Evolutionary conservation across 2,888 invertebrate species (phyloP), one percentile per base, ranked within the genome.

Genomic region (Acleris sparsana): DNA sequence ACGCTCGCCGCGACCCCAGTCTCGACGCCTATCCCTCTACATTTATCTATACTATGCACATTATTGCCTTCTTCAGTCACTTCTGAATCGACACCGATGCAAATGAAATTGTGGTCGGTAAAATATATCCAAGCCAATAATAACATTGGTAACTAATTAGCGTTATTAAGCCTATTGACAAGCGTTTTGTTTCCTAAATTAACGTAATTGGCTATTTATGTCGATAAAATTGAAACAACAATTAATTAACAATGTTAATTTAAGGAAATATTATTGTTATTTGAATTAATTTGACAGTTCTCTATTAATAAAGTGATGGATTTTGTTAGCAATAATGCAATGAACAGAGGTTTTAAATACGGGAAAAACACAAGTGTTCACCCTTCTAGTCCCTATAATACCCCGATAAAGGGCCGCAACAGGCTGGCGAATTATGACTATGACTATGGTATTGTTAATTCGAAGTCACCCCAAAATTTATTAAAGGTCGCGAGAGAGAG

Each of bases 361-460:
- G 7, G 17, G n/a, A n/a, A 46, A n/a, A 46, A 46, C n/a, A 20
- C 29, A 18, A 46, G 33, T 55, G 5, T 39, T 53, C 52, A 57
- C 66, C 66, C 66, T 66, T 66, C 52, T 20, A 48, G 74, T 83
- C 77, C 73, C 80, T 78, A 82, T 82, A 66, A 80, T 76, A 80
- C 77, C 75, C 71, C 79, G 75, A 78, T 78, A 82, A 82, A 71
- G 74, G 76, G 76, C 80, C 80, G 78, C 83, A 83, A 85, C 85
- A 84, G 80, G 80, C 83, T 79, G 78, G 81, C 82, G 80, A 84
- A 85, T 86, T 85, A 87, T 84, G 82, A 80, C 82, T 85, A 86
- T 83, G 81, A 81, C 83, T 83, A 85, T 81, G 79, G 85, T 82
- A 85, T 85, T 86, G 85, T 87, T 87, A 87, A 87, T 87, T 87